Evolutionary conservation across 2,797 vertebrate species (phyloP).

Genomic region (Semaprochilodus insignis): DNA sequence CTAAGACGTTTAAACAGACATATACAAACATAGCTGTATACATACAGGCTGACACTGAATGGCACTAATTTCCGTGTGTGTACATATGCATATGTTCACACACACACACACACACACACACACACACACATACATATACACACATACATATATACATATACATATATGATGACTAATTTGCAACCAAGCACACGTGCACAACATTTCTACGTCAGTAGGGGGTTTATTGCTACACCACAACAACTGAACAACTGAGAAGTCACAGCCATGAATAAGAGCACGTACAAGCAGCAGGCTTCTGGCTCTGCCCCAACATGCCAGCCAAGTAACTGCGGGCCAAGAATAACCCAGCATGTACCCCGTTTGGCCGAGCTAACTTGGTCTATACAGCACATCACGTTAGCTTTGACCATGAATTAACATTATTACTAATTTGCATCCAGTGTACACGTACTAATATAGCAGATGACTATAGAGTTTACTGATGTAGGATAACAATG

Average conservation of each 20-base stretch:
- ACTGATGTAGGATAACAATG: neutral
- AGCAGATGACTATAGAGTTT: neutral
- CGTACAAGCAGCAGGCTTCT: neutral
- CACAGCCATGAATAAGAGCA: neutral
- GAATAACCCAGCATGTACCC: neutral
- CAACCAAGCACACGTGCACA: neutral
- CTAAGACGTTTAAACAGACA: neutral
- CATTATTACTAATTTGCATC: neutral
- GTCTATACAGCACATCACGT: neutral
- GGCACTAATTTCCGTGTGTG: too few relatives aligned
- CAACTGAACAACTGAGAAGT: neutral
- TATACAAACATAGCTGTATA: neutral
- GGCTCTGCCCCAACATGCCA: constrained; percentile 16
- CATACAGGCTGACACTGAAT: neutral
- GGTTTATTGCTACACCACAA: neutral
- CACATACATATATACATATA: neutral
- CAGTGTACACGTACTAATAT: neutral
- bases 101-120: neutral
- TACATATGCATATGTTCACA: too few relatives aligned
- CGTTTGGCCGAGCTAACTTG: neutral
- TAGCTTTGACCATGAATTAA: neutral
- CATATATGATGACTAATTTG: neutral
- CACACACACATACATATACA: neutral
- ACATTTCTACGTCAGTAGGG: neutral
- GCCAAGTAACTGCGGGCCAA: neutral